Conservation (phyloP, 2,888 invertebrate species). For the Polylopha cassiicola region DNA sequence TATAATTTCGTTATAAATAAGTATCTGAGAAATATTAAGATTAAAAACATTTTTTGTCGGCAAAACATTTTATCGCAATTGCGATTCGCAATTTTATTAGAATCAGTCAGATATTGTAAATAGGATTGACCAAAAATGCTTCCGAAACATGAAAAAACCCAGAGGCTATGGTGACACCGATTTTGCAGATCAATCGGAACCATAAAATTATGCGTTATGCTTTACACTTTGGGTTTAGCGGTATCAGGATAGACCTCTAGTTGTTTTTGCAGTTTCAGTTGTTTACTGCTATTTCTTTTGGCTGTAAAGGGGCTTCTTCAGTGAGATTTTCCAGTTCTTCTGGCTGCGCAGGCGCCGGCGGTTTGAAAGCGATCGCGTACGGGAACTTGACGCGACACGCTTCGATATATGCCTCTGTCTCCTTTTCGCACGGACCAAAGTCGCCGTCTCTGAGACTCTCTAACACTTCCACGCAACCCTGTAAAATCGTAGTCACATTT, state of each 20-base stretch:
- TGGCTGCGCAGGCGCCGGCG: conserved; percentile 37
- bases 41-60: conserved; percentile 8
- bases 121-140: conserved; percentile 6
- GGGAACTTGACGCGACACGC: conserved; percentile 87
- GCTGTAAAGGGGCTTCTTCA: conserved; percentile 37
- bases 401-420: conserved; percentile 82
- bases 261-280: conserved; percentile 45
- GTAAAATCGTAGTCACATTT: conserved; percentile 33
- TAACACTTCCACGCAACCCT: conserved; percentile 89
- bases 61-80: conserved; percentile 7
- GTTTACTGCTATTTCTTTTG: conserved; percentile 45
- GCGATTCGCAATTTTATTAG: conserved; percentile 2
- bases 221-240: too few relatives aligned
- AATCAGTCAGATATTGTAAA: conserved; percentile 14
- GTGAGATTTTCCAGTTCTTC: conserved; percentile 35
- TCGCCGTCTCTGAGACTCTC: conserved; percentile 87
- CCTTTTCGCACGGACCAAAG: conserved; percentile 85
- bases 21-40: conserved; percentile 13
- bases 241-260: too few relatives aligned
- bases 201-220: too few relatives aligned
- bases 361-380: conserved; percentile 85
- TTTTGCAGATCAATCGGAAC: not conserved
- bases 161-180: not conserved
- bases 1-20: conserved; percentile 21
- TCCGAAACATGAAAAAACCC: not conserved